phyloP scores from a whole-genome alignment of 2,113 vertebrate genomes.

The Rhinolophus ferrumequinum region DNA sequence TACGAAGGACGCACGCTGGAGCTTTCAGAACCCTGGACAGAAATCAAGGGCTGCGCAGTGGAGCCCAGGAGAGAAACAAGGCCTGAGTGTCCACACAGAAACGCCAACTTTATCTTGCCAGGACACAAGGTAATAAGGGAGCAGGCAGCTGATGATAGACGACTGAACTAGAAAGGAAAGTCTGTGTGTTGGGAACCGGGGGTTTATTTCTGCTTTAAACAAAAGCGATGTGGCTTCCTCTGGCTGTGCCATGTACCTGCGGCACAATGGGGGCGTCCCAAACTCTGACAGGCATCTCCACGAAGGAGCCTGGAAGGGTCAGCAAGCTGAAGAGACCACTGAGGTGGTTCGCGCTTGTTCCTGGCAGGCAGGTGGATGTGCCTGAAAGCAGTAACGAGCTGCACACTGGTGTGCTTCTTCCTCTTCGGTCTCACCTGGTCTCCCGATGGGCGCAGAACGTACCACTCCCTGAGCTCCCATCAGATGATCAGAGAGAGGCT shows the following conservation, averaged over 20 bases:
- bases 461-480: background rate
- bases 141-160: constrained; percentile 43
- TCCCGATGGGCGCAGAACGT: fast-evolving
- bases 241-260: background rate
- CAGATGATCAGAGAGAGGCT: background rate
- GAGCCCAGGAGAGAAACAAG: background rate
- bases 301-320: background rate
- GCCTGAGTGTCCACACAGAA: background rate
- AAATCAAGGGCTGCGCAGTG: constrained; percentile 40
- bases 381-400: background rate
- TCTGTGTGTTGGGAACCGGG: background rate
- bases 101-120: constrained; percentile 60
- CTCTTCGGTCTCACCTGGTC: background rate
- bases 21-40: background rate
- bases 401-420: background rate
- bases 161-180: constrained; percentile 56
- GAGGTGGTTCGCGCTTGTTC: background rate
- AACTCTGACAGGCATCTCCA: background rate
- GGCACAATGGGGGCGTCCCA: background rate
- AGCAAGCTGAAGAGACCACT: background rate
- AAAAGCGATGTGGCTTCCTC: constrained; percentile 30
- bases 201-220: constrained; percentile 48
- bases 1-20: background rate
- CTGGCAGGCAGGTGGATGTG: background rate
- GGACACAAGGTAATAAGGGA: constrained; percentile 63